Conservation (phyloP, 1,140 invertebrate species). For the Goniozus legneri region DNA sequence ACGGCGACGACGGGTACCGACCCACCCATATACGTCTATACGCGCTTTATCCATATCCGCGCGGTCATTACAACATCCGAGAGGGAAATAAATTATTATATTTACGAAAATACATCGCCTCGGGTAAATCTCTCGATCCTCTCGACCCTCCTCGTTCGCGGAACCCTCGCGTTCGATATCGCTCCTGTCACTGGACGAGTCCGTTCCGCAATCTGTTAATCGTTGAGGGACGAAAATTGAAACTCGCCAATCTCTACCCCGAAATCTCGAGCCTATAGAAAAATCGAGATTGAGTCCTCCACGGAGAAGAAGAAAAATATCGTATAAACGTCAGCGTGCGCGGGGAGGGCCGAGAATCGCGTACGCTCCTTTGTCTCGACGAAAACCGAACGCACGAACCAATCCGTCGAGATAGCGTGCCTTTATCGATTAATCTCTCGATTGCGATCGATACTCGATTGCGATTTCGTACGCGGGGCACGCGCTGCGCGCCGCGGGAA, state of each 20-base stretch:
- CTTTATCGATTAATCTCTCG: too few species aligned
- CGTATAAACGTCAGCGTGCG: conserved; percentile 4
- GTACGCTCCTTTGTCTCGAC: too few species aligned
- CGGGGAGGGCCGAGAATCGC: conserved; percentile 6
- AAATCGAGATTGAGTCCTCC: too few species aligned
- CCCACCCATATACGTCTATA: background rate
- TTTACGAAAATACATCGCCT: conserved; percentile 32
- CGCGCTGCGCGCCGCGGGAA: conserved; percentile 11
- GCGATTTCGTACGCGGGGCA: conserved; percentile 7
- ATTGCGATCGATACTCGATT: too few species aligned
- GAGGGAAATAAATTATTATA: conserved; percentile 37
- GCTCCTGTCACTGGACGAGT: too few species aligned
- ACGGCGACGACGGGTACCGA: conserved; percentile 17
- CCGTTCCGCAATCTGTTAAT: too few species aligned
- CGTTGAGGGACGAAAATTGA: background rate
- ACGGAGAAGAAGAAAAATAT: too few species aligned
- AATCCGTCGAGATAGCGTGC: too few species aligned
- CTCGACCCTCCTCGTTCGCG: background rate
- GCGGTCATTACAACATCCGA: conserved; percentile 32
- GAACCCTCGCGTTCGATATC: background rate
- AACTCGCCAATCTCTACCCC: too few species aligned
- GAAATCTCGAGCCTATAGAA: too few species aligned
- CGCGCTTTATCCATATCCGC: conserved; percentile 4
- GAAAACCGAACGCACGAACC: too few species aligned
- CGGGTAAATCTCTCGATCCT: background rate